Conservation (phyloP, 2,888 invertebrate species). For the Acanthacorydalis orientalis region DNA sequence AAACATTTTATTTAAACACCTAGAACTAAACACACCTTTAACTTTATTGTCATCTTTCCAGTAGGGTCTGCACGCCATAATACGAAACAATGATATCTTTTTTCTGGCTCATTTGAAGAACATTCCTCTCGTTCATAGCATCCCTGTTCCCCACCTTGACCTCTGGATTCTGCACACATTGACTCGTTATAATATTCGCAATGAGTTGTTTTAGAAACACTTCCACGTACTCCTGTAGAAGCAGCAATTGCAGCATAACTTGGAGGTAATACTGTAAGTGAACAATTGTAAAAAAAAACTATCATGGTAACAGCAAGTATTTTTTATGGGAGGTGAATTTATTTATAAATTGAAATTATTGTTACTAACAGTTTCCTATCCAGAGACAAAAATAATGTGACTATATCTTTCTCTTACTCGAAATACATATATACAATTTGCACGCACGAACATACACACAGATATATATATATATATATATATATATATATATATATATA, state of each 20-base stretch:
- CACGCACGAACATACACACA: too few species aligned
- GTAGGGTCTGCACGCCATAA: constrained; percentile 60
- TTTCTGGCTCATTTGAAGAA: constrained; percentile 45
- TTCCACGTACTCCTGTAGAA: constrained; percentile 9
- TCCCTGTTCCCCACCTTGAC: constrained; percentile 23
- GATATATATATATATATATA: too few species aligned
- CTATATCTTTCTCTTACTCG: too few species aligned
- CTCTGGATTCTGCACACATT: constrained; percentile 27
- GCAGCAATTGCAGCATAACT: neutral
- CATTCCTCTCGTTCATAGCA: constrained; percentile 45
- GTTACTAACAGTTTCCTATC: too few species aligned
- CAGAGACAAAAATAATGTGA: too few species aligned
- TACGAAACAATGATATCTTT: constrained; percentile 68
- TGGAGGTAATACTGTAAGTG: too few species aligned
- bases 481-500: too few species aligned
- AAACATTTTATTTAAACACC: neutral
- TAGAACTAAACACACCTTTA: constrained; percentile 17
- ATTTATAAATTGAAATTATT: too few species aligned
- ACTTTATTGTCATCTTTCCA: constrained; percentile 29
- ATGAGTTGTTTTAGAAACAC: constrained; percentile 32
- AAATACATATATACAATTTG: too few species aligned
- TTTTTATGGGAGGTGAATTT: too few species aligned
- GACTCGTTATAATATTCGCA: constrained; percentile 55
- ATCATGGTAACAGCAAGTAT: too few species aligned
- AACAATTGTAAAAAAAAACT: too few species aligned